Percentiles rank a stretch among this genome's conserved stretches.
Evolutionary conservation across 2,113 vertebrate species (phyloP).

Genomic region (Melanocharis versteri): DNA sequence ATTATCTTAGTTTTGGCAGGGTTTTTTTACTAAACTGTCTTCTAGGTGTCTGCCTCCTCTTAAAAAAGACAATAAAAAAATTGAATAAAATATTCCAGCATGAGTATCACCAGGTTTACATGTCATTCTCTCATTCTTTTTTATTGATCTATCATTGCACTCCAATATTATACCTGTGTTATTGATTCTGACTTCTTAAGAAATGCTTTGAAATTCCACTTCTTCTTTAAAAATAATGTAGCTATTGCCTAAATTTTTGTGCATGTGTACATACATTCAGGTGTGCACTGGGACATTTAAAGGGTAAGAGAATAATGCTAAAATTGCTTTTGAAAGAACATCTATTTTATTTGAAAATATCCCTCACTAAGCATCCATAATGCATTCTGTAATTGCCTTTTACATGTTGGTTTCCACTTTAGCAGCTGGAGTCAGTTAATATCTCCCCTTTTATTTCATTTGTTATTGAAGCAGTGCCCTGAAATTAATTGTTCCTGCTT

Average conservation of each 20-base stretch:
- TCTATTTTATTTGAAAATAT: background rate
- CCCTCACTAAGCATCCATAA: background rate
- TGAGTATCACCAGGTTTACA: background rate
- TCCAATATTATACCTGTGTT: background rate
- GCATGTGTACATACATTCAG: accelerated
- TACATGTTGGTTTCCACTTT: background rate
- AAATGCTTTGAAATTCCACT: background rate
- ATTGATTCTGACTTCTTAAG: background rate
- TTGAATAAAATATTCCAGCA: background rate
- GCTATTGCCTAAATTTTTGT: background rate
- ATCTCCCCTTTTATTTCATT: background rate
- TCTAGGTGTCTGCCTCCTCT: background rate
- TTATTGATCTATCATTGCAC: background rate
- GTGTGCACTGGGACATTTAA: background rate
- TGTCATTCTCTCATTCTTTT: background rate
- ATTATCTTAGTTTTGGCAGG: background rate
- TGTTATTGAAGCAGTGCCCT: background rate
- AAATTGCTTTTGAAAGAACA: background rate
- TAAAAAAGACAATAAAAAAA: background rate
- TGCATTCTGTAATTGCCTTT: background rate
- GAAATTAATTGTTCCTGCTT: background rate
- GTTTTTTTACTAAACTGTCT: background rate
- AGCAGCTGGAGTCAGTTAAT: background rate
- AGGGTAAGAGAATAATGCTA: background rate
- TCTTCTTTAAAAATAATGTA: background rate